Conservation (phyloP, 1,140 invertebrate genomes). For the Dolichoris vasculosae region DNA sequence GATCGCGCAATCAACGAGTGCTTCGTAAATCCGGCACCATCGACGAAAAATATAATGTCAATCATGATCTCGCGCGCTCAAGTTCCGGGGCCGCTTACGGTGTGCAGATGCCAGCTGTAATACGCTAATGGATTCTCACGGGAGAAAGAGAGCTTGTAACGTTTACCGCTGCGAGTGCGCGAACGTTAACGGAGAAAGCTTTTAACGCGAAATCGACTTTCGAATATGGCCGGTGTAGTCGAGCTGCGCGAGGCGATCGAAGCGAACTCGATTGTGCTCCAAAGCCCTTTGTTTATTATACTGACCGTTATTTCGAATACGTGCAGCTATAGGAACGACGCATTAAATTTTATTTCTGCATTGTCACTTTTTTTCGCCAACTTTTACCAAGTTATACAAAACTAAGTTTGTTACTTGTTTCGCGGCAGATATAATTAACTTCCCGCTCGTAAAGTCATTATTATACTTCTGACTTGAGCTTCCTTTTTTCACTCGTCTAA, state of each 20-base stretch:
- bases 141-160: constrained; percentile 12
- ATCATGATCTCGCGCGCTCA: not conserved
- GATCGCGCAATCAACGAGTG: constrained; percentile 33
- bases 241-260: not conserved
- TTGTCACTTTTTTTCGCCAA: not conserved
- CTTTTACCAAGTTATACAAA: not conserved
- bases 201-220: constrained; percentile 53
- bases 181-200: constrained; percentile 44
- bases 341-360: not conserved
- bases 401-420: not conserved
- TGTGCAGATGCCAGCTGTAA: constrained; percentile 19
- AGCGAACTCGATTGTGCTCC: not conserved
- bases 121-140: constrained; percentile 47
- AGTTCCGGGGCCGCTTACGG: not conserved
- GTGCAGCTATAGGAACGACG: not conserved
- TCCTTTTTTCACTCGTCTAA: too few relatives aligned
- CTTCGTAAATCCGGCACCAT: constrained; percentile 22
- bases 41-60: constrained; percentile 35
- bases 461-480: too few relatives aligned
- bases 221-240: not conserved
- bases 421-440: not conserved
- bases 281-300: constrained; percentile 12
- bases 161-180: not conserved
- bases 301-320: not conserved
- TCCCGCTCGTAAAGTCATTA: too few relatives aligned